Evolutionary conservation across 2,797 vertebrate species (phyloP), one percentile per base, ranked within the genome.

Genomic region (Melanotaenia pygmaea): DNA sequence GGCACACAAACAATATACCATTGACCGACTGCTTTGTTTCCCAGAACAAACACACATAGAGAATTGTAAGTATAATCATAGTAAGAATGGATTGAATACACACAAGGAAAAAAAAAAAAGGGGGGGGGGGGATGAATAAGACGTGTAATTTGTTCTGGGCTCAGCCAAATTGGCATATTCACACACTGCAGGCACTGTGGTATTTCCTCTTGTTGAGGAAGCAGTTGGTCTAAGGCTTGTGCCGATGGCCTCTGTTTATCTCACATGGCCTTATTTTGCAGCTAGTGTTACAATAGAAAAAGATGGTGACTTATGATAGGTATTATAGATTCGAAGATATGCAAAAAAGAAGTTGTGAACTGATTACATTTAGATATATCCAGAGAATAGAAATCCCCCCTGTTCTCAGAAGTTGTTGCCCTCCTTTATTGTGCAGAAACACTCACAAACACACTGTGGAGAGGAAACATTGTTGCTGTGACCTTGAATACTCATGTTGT

Each of bases 1-100:
- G 76, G 45, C 81, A 74, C 67, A 64, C 73, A 84, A 78, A 91
- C 88, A 92, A 92, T 91, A 57, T 77, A 11, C 82, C 84, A 90
- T 89, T 91, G 91, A 92, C 87, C 77, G 26, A 24, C 59, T 28
- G 87, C 86, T 91, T 93, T 92, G 89, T 93, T 88, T 92, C 88
- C 45, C 68, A 83, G 79, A 88, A 88, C 86, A 91, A 90, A 91
- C 84, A 74, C 77, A 45, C 30, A 50, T 47, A 69, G 63, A 60
- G 83, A 81, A 88, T 89, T 86, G 77, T 88, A 82, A 89, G 83
- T 86, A 86, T 91, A 91, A 90, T 90, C 81, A 87, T 83, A 77
- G 84, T 50, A 5, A 74, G 79, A 87, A 88, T 76, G 76, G 83
- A 88, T 88, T 30, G 71, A 88, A 89, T 53, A 83, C 77, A 84